Base-by-base conservation (phyloP, 2,888 invertebrate genomes). In the Thyatira batis region DNA sequence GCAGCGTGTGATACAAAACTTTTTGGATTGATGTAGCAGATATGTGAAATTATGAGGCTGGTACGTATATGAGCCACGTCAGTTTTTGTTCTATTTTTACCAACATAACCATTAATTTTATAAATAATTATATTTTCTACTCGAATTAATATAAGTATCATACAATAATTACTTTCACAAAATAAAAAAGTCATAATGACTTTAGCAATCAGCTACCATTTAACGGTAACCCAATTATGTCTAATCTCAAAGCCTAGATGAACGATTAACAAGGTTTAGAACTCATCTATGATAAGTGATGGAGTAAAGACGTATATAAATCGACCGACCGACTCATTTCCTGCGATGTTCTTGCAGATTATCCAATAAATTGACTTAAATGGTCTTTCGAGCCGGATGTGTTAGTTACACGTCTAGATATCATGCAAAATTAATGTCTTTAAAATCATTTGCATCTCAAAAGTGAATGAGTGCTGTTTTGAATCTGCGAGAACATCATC, bases 311-410 rank as follows among this genome's bases (percentile, higher is more conserved):
- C 58, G 55, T 51, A 51, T 39, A 39, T 39, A 39, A 33, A 17
- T 39, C 39, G 39, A 39, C 39, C 17, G 5, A 17, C 17, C 39
- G 39, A 17, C 17, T 39, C 39, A n/a, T 17, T 39, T 39, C 39
- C 39, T 39, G 17, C 17, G 17, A 39, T 39, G 17, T 17, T 6
- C 17, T 39, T 39, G 39, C 53, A 61, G 61, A 63, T 62, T 57
- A 61, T 56, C 51, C 45, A 44, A 56, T 56, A 50, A 58, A 57
- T 60, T 54, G 57, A 57, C 27, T 54, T 52, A 53, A 54, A 53
- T 52, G 54, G 53, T 54, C 58, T 54, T 58, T 51, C 49, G 52
- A 45, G 53, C 52, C 60, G 57, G 39, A 39, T 39, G n/a, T 39
- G 54, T 50, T 46, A 23, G 17, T 39, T 17, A 39, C 17, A 39